Evolutionary conservation across 1,140 invertebrate species (phyloP).

Genomic region (Ceratoteleas bidentatus): DNA sequence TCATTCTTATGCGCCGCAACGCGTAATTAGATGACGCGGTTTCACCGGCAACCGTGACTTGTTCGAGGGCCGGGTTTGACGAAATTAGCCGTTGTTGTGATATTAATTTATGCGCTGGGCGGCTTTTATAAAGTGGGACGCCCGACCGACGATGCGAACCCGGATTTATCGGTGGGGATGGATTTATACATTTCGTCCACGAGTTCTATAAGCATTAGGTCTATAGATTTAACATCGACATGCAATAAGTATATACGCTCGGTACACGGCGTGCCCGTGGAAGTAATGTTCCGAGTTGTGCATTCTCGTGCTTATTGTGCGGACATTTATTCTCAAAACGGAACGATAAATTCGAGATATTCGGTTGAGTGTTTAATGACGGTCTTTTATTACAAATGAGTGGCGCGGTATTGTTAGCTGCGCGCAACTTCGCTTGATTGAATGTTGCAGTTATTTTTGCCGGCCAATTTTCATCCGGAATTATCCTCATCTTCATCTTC

Average conservation of each 20-base stretch:
- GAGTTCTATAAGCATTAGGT: conserved; percentile 33
- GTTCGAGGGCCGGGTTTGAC: neutral
- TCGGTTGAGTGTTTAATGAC: conserved; percentile 5
- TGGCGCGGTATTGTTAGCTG: neutral
- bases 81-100: neutral
- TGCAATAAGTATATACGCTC: conserved; percentile 46
- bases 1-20: conserved; percentile 27
- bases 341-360: conserved; percentile 28
- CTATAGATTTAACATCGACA: conserved; percentile 43
- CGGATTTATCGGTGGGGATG: neutral
- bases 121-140: too few relatives aligned
- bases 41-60: conserved; percentile 2
- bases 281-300: conserved; percentile 42
- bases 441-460: neutral
- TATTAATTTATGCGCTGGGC: neutral
- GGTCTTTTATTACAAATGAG: conserved; percentile 15
- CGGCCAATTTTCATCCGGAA: too few relatives aligned
- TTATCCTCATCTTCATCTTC: neutral
- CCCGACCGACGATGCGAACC: too few relatives aligned
- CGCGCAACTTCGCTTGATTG: neutral
- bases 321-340: conserved; percentile 31
- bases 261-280: conserved; percentile 1
- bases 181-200: conserved; percentile 15
- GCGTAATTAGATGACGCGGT: conserved; percentile 35
- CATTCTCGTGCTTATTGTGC: conserved; percentile 39